Conservation (phyloP, 2,888 invertebrate species). For the Mythimna ferrago region DNA sequence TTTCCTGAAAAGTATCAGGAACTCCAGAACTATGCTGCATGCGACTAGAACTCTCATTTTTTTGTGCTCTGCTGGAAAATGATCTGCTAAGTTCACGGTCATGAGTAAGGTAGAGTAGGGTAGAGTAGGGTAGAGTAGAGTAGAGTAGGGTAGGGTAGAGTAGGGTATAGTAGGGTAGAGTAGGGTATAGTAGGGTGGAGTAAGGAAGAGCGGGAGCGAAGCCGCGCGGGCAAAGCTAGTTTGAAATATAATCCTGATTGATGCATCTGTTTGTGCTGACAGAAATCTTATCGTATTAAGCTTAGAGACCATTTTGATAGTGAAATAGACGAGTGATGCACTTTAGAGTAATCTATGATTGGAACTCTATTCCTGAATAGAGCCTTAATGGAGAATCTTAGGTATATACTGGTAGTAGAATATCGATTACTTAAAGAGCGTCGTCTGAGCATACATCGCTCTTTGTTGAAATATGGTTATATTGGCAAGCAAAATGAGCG, state of each 20-base stretch:
- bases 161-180: too few species aligned
- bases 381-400: neutral
- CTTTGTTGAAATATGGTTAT: neutral
- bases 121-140: too few species aligned
- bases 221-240: too few species aligned
- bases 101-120: too few species aligned
- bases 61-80: too few species aligned
- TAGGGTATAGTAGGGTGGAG: too few species aligned
- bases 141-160: too few species aligned
- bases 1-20: too few species aligned
- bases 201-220: too few species aligned
- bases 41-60: too few species aligned
- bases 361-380: neutral
- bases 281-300: neutral
- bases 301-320: neutral
- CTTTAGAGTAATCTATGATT: neutral
- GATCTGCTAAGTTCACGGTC: too few species aligned
- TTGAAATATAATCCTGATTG: constrained; percentile 42
- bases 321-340: neutral
- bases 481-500: neutral
- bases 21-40: too few species aligned
- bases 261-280: neutral
- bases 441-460: neutral
- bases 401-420: neutral
- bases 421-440: neutral